Evolutionary conservation across 2,797 vertebrate genomes (phyloP).

Genomic region (Sebastes diploproa): DNA sequence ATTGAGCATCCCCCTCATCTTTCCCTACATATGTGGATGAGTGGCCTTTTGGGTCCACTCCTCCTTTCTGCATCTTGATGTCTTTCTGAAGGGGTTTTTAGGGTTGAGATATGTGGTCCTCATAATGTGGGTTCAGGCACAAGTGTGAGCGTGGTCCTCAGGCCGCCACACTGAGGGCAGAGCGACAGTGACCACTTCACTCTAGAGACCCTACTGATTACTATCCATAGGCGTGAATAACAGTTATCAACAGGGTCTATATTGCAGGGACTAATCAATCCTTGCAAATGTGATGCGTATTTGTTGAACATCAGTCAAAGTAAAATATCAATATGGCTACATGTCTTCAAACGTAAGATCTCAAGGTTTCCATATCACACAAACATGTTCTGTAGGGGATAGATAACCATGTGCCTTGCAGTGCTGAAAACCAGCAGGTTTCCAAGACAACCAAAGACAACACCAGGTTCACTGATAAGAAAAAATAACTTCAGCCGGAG

Average conservation of each 20-base stretch:
- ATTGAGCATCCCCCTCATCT: slow-evolving; percentile 23
- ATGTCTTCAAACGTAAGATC: background rate
- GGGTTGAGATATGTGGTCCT: slow-evolving; percentile 22
- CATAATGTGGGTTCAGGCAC: slow-evolving; percentile 18
- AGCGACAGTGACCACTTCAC: background rate
- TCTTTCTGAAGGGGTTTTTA: slow-evolving; percentile 25
- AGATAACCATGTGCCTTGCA: background rate
- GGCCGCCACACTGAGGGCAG: background rate
- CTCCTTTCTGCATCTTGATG: slow-evolving; percentile 20
- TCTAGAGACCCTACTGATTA: slow-evolving; percentile 15
- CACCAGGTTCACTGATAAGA: slow-evolving; percentile 2
- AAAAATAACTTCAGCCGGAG: background rate
- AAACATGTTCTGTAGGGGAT: background rate
- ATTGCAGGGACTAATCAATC: background rate
- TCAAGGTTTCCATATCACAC: background rate
- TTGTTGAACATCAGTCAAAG: background rate
- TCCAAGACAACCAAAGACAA: slow-evolving; percentile 32
- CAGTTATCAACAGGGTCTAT: background rate
- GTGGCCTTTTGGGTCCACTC: slow-evolving; percentile 18
- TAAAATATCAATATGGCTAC: background rate
- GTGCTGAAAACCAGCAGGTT: slow-evolving; percentile 17
- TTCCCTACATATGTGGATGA: slow-evolving; percentile 18
- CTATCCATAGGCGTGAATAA: slow-evolving; percentile 19
- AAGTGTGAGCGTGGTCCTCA: slow-evolving; percentile 26
- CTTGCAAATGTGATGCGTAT: background rate